Evolutionary conservation across 2,888 invertebrate species (phyloP).

Genomic region (Macrosiphum euphorbiae): DNA sequence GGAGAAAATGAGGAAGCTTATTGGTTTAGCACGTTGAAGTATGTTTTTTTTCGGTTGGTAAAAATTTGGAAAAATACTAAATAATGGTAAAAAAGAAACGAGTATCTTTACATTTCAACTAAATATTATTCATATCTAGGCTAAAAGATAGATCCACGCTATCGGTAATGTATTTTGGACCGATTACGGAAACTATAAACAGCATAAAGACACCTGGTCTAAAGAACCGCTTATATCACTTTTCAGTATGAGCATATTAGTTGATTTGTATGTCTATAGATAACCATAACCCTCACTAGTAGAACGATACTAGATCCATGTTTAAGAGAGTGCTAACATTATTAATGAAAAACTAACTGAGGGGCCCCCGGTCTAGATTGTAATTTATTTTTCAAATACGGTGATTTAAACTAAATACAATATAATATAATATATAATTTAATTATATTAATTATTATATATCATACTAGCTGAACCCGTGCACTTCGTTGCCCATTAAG

Average conservation of each 20-base stretch:
- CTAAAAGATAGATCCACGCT: not conserved
- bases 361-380: not conserved
- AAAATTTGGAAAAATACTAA: not conserved
- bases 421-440: no score
- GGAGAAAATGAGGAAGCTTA: not conserved
- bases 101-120: not conserved
- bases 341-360: no score
- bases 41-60: not conserved
- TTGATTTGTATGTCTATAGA: not conserved
- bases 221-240: not conserved
- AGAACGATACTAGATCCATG: no score
- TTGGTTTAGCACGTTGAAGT: not conserved
- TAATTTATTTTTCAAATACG: not conserved
- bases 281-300: no score
- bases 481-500: no score
- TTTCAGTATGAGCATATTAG: not conserved
- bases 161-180: not conserved
- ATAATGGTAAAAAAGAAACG: not conserved
- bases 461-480: no score
- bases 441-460: no score
- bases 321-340: no score
- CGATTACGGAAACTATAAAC: not conserved
- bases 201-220: not conserved
- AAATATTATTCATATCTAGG: not conserved
- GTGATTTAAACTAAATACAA: no score